phyloP scores from a whole-genome alignment of 2,113 vertebrate species.

The cat (Felis catus) region F.catus_Fca126_mat1.0 CM031413.1:23765001-23765500 shows the following conservation, averaged over 20 bases:
- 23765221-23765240: slow-evolving; percentile 75
- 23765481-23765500: slow-evolving; percentile 84
- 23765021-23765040: slow-evolving; percentile 75
- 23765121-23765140: slow-evolving; percentile 71
- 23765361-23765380: slow-evolving; percentile 83
- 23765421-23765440: background rate
- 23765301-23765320: slow-evolving; percentile 78
- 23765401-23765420: slow-evolving; percentile 82
- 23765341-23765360: slow-evolving; percentile 74
- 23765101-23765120: slow-evolving; percentile 75
- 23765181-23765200: slow-evolving; percentile 67
- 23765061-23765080: slow-evolving; percentile 74
- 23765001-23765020: slow-evolving; percentile 83
- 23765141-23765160: slow-evolving; percentile 84
- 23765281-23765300: slow-evolving; percentile 75
- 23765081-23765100: slow-evolving; percentile 77
- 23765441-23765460: background rate
- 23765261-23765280: slow-evolving; percentile 80
- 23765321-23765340: slow-evolving; percentile 80
- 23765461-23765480: background rate
- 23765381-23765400: slow-evolving; percentile 74
- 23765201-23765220: slow-evolving; percentile 76
- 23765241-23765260: slow-evolving; percentile 78
- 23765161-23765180: slow-evolving; percentile 74
- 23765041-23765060: slow-evolving; percentile 69